Percentiles rank a stretch among this genome's conserved stretches.
Evolutionary conservation across 2,113 vertebrate genomes (phyloP).

Genomic region (Ginglymostoma cirratum): DNA sequence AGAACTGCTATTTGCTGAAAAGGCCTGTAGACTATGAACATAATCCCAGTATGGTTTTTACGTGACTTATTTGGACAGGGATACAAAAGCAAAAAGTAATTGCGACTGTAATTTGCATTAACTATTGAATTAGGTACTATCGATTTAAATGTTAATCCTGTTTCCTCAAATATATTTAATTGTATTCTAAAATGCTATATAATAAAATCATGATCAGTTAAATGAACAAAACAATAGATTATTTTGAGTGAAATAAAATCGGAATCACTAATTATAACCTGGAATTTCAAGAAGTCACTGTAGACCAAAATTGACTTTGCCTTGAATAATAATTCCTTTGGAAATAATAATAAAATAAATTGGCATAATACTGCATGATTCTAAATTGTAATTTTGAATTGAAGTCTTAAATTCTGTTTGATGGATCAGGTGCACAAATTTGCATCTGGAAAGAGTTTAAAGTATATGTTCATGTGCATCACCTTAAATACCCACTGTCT

Average conservation of each 20-base stretch:
- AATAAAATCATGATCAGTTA: neutral
- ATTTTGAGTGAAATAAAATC: neutral
- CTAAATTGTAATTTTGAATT: neutral
- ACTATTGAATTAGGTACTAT: neutral
- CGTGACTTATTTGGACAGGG: neutral
- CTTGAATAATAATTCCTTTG: neutral
- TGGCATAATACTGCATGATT: neutral
- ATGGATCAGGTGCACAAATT: neutral
- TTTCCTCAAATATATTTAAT: neutral
- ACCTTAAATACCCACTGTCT: neutral
- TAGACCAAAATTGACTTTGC: neutral
- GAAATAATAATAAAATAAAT: neutral
- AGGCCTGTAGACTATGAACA: neutral
- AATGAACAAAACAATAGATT: neutral
- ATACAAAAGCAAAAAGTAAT: neutral
- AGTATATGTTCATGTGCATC: neutral
- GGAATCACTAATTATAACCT: neutral
- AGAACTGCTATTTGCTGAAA: neutral
- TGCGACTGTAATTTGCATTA: neutral
- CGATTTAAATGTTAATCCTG: neutral
- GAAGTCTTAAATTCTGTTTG: neutral
- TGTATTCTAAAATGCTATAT: neutral
- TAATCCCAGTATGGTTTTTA: neutral
- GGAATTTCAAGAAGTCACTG: neutral
- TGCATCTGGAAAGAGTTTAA: neutral